These are phyloP conservation scores for fruit fly (Drosophila melanogaster) DNA, from an alignment of 1,140 invertebrate species.

Conservation along the genomic window DNA sequence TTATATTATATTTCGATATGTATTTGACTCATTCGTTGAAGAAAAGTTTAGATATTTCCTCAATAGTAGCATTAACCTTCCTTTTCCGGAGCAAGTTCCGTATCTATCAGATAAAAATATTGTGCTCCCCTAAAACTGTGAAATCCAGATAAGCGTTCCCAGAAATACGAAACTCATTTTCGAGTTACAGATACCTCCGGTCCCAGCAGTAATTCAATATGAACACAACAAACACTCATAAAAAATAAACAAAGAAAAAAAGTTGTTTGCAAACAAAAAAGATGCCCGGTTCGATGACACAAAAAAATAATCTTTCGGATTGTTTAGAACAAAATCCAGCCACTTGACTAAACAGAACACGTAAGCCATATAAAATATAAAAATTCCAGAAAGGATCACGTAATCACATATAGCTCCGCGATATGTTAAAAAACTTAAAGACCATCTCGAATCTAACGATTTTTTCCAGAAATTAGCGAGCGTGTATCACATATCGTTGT, in stretches of 20 bases:
- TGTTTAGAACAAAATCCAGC: conserved; percentile 29
- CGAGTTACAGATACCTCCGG: conserved; percentile 20
- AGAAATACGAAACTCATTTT: conserved; percentile 20
- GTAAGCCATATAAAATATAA: conserved; percentile 32
- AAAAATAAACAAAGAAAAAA: conserved; percentile 16
- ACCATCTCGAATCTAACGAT: neutral
- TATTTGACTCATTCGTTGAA: neutral
- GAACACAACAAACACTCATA: conserved; percentile 2
- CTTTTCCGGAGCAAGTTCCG: neutral
- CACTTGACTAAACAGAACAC: conserved; percentile 38
- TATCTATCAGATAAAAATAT: neutral
- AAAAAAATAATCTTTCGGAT: conserved; percentile 32
- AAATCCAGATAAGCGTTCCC: conserved; percentile 27
- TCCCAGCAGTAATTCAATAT: conserved; percentile 5
- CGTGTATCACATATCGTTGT: neutral
- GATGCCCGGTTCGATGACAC: conserved; percentile 30
- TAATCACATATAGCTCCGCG: conserved; percentile 15
- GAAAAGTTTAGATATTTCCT: neutral
- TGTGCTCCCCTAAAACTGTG: neutral
- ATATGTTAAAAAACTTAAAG: conserved; percentile 8
- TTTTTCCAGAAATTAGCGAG: conserved; percentile 14
- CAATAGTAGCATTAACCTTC: neutral
- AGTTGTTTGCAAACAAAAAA: conserved; percentile 35
- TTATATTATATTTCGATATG: too few relatives aligned
- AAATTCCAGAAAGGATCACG: conserved; percentile 34